These are phyloP conservation scores for Ariopsis seemanni DNA, from an alignment of 2,113 vertebrate species.

Conservation along the genomic window DNA sequence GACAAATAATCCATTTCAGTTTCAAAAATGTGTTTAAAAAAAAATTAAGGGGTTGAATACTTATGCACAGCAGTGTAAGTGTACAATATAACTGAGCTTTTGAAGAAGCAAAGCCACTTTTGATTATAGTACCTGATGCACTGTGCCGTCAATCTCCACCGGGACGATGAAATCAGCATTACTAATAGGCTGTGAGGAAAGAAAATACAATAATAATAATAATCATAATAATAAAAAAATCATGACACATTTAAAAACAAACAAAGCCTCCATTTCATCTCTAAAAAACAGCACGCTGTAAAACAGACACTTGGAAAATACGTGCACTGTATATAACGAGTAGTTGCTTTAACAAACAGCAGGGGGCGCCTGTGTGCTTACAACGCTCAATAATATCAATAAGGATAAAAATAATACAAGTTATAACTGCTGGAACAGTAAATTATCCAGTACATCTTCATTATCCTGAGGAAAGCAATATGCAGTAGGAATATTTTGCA, in stretches of 20 bases:
- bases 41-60: background rate
- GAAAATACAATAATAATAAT: slow-evolving; percentile 21
- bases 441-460: background rate
- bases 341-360: slow-evolving; percentile 41
- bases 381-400: slow-evolving; percentile 5
- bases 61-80: no score
- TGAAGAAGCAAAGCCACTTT: background rate
- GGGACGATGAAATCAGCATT: slow-evolving; percentile 99
- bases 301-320: background rate
- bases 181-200: slow-evolving; percentile 85
- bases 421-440: background rate
- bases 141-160: slow-evolving; percentile 97
- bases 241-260: background rate
- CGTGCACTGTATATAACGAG: no score
- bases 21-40: background rate
- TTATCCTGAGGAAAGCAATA: background rate
- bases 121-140: slow-evolving; percentile 86
- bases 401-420: background rate
- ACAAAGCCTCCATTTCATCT: background rate
- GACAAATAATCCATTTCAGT: background rate
- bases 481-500: background rate
- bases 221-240: no score
- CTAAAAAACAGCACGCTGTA: background rate
- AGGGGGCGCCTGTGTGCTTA: slow-evolving; percentile 55
- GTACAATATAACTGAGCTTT: background rate